Evolutionary conservation across 2,797 vertebrate genomes (phyloP).

Genomic region (Parambassis ranga): DNA sequence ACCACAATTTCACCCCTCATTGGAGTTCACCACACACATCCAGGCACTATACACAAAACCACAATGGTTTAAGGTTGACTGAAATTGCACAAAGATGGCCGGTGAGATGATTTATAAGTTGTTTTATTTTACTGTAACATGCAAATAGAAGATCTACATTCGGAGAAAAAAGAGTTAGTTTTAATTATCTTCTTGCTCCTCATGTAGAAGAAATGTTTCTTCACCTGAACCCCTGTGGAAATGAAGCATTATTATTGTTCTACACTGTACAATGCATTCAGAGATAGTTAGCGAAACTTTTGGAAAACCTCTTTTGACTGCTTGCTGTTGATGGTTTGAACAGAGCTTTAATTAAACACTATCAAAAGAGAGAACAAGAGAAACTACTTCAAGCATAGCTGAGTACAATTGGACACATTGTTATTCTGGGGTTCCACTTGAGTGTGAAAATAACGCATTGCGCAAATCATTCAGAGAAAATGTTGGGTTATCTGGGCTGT

Average conservation of each 20-base stretch:
- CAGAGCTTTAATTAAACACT: conserved; percentile 40
- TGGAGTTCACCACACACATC: background rate
- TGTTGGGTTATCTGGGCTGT: conserved; percentile 10
- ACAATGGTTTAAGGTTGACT: background rate
- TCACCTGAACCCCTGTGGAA: conserved; percentile 12
- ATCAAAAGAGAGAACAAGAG: conserved; percentile 20
- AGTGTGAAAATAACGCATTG: conserved; percentile 32
- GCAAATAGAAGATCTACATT: too few species aligned
- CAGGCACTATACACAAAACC: too few species aligned
- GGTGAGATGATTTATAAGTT: background rate
- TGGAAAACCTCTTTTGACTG: conserved; percentile 26
- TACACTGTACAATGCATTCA: background rate
- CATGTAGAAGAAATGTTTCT: background rate
- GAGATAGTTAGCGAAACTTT: conserved; percentile 22
- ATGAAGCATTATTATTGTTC: conserved; percentile 22
- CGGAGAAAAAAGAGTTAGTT: background rate
- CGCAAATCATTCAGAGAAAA: conserved; percentile 22
- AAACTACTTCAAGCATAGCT: conserved; percentile 23
- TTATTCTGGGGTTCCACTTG: conserved; percentile 25
- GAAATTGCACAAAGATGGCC: background rate
- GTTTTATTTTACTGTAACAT: background rate
- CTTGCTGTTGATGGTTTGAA: conserved; percentile 26
- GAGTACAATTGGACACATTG: conserved; percentile 21
- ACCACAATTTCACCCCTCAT: background rate
- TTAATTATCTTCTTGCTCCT: conserved; percentile 16